phyloP scores from a whole-genome alignment of 2,797 vertebrate species.

The Chanos chanos region DNA sequence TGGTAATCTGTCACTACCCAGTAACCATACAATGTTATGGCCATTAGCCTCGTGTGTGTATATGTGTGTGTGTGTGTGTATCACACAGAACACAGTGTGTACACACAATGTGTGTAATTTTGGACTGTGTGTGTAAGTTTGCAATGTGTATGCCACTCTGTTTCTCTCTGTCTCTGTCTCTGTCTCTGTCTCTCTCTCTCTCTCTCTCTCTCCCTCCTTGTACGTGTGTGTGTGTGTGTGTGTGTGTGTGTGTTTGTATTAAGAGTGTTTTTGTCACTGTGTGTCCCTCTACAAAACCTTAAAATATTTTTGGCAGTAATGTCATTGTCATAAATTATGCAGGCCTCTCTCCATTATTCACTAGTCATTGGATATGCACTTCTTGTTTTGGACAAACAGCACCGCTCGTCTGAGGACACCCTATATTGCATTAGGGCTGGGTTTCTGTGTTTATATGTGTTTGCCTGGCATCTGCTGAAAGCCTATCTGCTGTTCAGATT shows the following conservation, averaged over 20 bases:
- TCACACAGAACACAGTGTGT: no score
- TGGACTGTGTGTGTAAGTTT: not conserved
- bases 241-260: not conserved
- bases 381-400: constrained; percentile 12
- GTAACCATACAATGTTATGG: constrained; percentile 10
- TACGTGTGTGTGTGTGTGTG: constrained; percentile 18
- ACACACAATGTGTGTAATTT: not conserved
- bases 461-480: constrained; percentile 12
- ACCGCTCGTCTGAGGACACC: constrained; percentile 8
- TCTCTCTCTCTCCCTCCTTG: not conserved
- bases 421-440: constrained; percentile 2
- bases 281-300: no score
- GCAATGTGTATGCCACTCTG: not conserved
- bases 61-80: not conserved
- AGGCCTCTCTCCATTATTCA: constrained; percentile 27
- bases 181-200: not conserved
- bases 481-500: constrained; percentile 21
- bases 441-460: not conserved
- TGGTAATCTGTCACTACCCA: constrained; percentile 36
- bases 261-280: not conserved
- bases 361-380: constrained; percentile 2
- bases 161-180: not conserved
- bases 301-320: not conserved
- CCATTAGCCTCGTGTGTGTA: constrained; percentile 6
- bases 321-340: constrained; percentile 23